Evolutionary conservation across 2,797 vertebrate genomes (phyloP).

Genomic region (Dermochelys coriacea): DNA sequence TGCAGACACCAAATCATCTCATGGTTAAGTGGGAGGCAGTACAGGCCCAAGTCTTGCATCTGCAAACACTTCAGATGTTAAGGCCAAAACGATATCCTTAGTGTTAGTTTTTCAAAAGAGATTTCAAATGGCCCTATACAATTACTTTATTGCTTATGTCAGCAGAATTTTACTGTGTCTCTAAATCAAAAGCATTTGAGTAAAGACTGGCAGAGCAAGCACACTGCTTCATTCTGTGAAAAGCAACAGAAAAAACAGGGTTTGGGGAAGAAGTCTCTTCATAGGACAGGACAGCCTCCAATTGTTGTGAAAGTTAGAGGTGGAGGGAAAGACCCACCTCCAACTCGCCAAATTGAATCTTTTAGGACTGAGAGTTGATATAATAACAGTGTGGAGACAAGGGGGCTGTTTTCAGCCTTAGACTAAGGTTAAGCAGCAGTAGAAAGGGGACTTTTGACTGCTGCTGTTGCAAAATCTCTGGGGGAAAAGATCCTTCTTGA

Average conservation of each 20-base stretch:
- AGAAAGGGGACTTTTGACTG: neutral
- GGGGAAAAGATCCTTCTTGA: neutral
- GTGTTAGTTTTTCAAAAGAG: neutral
- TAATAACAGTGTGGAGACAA: neutral
- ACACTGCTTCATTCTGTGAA: rapidly evolving
- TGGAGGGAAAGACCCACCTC: neutral
- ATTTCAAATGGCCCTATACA: neutral
- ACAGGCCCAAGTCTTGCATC: rapidly evolving
- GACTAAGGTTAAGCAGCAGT: neutral
- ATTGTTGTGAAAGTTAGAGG: neutral
- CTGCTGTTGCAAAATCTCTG: neutral
- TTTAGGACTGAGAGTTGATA: neutral
- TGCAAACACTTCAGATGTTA: conserved; percentile 1
- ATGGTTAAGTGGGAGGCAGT: neutral
- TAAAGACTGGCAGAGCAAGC: neutral
- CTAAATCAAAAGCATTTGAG: neutral
- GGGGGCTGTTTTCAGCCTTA: neutral
- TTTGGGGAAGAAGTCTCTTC: neutral
- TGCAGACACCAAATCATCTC: conserved; percentile 24
- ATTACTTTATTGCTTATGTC: neutral
- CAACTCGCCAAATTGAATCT: neutral
- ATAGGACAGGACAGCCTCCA: neutral
- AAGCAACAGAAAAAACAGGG: neutral
- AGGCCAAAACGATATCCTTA: neutral
- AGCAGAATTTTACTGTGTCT: neutral